These are phyloP conservation scores for Thecophora atra DNA, from an alignment of 2,888 invertebrate species.

Conservation along the genomic window DNA sequence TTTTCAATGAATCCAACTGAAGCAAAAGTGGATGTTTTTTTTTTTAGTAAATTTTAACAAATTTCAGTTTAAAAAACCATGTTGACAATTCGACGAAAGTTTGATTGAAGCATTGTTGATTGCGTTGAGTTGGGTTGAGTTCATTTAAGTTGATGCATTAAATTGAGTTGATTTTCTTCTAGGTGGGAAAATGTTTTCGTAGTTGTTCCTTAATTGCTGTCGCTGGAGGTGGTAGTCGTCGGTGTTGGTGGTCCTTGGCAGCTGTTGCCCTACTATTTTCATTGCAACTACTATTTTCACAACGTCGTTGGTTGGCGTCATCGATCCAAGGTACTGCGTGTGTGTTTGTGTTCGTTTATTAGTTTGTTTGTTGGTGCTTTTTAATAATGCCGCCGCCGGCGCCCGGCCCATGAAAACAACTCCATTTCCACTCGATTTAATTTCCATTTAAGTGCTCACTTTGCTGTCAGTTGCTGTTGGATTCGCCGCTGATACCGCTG, in stretches of 20 bases:
- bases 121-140: no score
- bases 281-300: conserved; percentile 47
- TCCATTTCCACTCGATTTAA: conserved; percentile 18
- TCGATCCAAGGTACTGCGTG: conserved; percentile 52
- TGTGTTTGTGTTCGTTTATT: no score
- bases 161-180: conserved; percentile 28
- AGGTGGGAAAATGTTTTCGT: conserved; percentile 43
- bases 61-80: no score
- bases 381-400: conserved; percentile 42
- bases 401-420: conserved; percentile 15
- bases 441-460: conserved; percentile 63
- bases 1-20: no score
- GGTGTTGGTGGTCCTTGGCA: conserved; percentile 15
- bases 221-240: conserved; percentile 19
- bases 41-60: neutral
- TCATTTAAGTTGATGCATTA: neutral
- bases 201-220: conserved; percentile 44
- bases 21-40: no score
- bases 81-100: no score
- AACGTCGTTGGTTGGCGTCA: conserved; percentile 51
- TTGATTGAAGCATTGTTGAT: no score
- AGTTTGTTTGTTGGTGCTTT: conserved; percentile 47
- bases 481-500: neutral
- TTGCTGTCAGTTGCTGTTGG: conserved; percentile 68
- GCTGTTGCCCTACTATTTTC: neutral